phyloP scores from a whole-genome alignment of 2,888 invertebrate species.

The Cantharis lateralis region DNA sequence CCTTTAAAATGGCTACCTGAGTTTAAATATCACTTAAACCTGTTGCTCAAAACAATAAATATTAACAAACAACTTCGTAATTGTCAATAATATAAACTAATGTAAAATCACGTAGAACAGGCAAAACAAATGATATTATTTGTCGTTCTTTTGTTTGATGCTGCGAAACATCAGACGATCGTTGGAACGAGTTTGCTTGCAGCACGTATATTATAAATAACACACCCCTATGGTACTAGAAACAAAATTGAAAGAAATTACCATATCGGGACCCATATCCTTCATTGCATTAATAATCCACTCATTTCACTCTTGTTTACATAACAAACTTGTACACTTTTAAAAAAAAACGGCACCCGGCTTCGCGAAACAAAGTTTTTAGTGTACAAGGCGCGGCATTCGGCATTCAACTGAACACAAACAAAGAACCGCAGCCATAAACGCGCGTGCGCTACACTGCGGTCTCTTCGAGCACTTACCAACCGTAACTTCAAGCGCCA shows the following conservation, averaged over 20 bases:
- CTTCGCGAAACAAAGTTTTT: constrained; percentile 53
- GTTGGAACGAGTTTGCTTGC: background rate
- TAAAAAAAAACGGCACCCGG: constrained; percentile 50
- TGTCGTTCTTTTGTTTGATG: background rate
- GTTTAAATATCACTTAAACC: constrained; percentile 64
- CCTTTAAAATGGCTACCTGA: constrained; percentile 63
- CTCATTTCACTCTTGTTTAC: constrained; percentile 36
- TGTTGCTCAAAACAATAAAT: constrained; percentile 56
- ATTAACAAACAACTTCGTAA: constrained; percentile 20
- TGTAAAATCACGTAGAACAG: background rate
- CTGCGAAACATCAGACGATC: background rate
- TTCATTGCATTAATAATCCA: constrained; percentile 63
- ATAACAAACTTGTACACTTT: constrained; percentile 35
- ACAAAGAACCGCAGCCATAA: constrained; percentile 38
- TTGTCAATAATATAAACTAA: background rate
- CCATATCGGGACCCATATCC: constrained; percentile 83
- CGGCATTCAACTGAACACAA: constrained; percentile 49
- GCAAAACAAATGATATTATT: background rate
- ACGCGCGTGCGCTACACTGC: constrained; percentile 50
- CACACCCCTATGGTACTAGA: constrained; percentile 6
- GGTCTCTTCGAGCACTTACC: constrained; percentile 32
- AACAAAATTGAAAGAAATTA: constrained; percentile 46
- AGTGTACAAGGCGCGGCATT: constrained; percentile 47
- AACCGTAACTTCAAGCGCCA: constrained; percentile 15
- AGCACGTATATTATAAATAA: constrained; percentile 14